Evolutionary conservation across 2,797 vertebrate genomes (phyloP).

Genomic region (Pantherophis vulpinus): DNA sequence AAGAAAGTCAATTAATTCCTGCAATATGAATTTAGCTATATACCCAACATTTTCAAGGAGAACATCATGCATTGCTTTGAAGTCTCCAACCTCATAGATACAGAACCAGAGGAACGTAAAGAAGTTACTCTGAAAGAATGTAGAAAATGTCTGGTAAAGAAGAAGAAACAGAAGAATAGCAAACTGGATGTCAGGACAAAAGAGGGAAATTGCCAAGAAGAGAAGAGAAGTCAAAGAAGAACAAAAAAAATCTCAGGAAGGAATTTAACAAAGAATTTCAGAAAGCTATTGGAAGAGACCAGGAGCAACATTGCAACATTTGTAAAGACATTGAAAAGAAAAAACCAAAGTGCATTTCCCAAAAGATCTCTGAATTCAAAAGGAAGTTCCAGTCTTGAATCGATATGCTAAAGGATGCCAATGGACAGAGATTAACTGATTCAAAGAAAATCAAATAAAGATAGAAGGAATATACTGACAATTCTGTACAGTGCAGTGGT

Average conservation of each 20-base stretch:
- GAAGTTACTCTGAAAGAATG: not conserved
- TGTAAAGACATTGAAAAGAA: not conserved
- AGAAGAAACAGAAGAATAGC: not conserved
- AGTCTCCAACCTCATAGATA: not conserved
- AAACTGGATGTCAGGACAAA: not conserved
- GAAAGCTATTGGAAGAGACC: not conserved
- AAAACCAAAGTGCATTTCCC: not conserved
- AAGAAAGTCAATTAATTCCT: not conserved
- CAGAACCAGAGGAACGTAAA: not conserved
- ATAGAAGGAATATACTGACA: not conserved
- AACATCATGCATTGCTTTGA: not conserved
- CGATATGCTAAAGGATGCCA: not conserved
- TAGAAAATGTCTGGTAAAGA: not conserved
- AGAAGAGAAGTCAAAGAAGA: not conserved
- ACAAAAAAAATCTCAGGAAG: not conserved
- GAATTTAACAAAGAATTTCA: not conserved
- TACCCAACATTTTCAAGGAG: not conserved
- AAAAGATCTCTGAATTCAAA: not conserved
- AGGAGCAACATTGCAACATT: not conserved
- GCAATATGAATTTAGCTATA: not conserved
- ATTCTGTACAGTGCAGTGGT: not conserved
- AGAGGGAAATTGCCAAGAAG: not conserved
- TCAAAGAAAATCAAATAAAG: not conserved
- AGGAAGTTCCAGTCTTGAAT: not conserved
- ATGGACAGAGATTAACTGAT: not conserved